phyloP scores from a whole-genome alignment of 2,888 invertebrate species.

The Volucella inflata region DNA sequence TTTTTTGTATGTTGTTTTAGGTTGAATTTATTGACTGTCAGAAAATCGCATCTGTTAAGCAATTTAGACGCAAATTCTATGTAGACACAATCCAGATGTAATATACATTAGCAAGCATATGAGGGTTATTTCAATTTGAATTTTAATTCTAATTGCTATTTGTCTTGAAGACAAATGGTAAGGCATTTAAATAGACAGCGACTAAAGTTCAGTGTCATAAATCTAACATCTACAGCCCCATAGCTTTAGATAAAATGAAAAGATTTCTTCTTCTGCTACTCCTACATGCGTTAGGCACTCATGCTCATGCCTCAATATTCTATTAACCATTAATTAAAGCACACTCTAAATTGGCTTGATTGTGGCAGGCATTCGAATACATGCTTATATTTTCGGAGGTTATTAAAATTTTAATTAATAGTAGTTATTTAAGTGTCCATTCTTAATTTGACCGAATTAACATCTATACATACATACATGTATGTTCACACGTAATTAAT shows the following conservation, averaged over 20 bases:
- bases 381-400: conserved; percentile 50
- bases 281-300: conserved; percentile 55
- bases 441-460: conserved; percentile 35
- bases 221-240: conserved; percentile 56
- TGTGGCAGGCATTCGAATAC: conserved; percentile 33
- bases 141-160: conserved; percentile 66
- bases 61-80: conserved; percentile 8
- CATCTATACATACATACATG: neutral
- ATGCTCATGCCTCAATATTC: conserved; percentile 45
- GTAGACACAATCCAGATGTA: conserved; percentile 57
- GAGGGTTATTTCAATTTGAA: conserved; percentile 63
- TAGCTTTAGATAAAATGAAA: conserved; percentile 12
- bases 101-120: conserved; percentile 16
- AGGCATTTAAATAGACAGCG: conserved; percentile 9
- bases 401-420: conserved; percentile 69
- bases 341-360: conserved; percentile 68
- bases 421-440: conserved; percentile 62
- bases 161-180: conserved; percentile 49
- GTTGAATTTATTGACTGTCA: conserved; percentile 66
- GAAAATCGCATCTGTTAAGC: conserved; percentile 54
- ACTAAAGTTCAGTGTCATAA: conserved; percentile 72
- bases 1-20: conserved; percentile 31
- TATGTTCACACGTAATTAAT: neutral
- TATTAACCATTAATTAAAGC: conserved; percentile 69
- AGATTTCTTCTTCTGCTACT: conserved; percentile 54